Evolutionary conservation across 2,113 vertebrate genomes (phyloP).

Genomic region (Brienomyrus brachyistius): DNA sequence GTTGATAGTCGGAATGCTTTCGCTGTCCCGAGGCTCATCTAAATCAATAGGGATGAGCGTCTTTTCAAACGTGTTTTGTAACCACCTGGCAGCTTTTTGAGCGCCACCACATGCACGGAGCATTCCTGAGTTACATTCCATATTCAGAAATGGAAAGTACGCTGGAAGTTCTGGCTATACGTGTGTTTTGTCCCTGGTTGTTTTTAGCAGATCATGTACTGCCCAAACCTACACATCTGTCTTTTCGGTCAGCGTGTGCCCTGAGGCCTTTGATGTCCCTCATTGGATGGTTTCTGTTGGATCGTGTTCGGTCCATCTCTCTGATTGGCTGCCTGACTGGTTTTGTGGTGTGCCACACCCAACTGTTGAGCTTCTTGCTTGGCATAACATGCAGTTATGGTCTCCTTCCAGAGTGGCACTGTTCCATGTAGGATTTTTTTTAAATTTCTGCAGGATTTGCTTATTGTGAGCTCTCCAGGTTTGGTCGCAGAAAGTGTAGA

Average conservation of each 20-base stretch:
- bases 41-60: background rate
- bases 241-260: background rate
- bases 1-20: background rate
- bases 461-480: background rate
- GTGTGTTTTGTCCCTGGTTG: background rate
- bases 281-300: background rate
- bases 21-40: background rate
- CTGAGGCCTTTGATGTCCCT: background rate
- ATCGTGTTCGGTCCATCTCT: background rate
- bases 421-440: background rate
- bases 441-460: background rate
- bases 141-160: background rate
- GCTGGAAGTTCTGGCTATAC: background rate
- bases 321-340: background rate
- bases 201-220: background rate
- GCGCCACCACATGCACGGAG: background rate
- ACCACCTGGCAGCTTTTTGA: background rate
- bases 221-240: background rate
- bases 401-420: background rate
- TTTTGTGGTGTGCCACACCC: background rate
- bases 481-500: background rate
- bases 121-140: background rate
- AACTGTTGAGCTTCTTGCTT: background rate
- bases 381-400: background rate
- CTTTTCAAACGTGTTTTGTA: background rate